Percentiles rank a stretch among this genome's conserved stretches.
These are phyloP conservation scores for Numenius arquata DNA, from an alignment of 2,113 vertebrate genomes.

Conservation along the genomic window DNA sequence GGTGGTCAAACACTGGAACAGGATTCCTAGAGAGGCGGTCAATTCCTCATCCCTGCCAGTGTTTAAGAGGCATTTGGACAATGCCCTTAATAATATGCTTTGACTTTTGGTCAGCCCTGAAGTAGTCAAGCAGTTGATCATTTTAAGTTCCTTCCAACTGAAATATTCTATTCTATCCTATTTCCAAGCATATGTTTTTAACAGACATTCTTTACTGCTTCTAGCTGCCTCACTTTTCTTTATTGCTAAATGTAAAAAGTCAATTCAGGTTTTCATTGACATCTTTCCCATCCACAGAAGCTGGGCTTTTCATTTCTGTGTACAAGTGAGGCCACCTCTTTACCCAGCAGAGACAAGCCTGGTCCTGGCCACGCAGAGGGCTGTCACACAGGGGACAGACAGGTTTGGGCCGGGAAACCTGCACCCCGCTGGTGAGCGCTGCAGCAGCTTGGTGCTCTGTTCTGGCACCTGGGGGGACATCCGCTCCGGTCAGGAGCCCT, in stretches of 20 bases:
- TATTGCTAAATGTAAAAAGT: not conserved
- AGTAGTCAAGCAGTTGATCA: not conserved
- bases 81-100: not conserved
- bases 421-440: rapidly evolving
- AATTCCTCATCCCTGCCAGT: not conserved
- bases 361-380: not conserved
- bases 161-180: not conserved
- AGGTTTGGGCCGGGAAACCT: not conserved
- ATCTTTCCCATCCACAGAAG: not conserved
- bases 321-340: not conserved
- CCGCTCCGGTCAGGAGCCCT: not conserved
- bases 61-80: not conserved
- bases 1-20: not conserved
- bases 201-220: not conserved
- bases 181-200: not conserved
- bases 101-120: not conserved
- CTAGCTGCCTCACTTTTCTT: not conserved
- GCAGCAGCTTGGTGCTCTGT: not conserved
- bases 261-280: not conserved
- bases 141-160: not conserved
- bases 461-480: rapidly evolving
- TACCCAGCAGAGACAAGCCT: not conserved
- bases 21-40: not conserved
- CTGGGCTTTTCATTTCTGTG: not conserved
- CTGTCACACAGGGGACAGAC: not conserved